Percentiles rank a stretch among this genome's conserved stretches.
These are phyloP conservation scores for Amblyteles armatorius DNA, from an alignment of 2,888 invertebrate species.

Conservation along the genomic window DNA sequence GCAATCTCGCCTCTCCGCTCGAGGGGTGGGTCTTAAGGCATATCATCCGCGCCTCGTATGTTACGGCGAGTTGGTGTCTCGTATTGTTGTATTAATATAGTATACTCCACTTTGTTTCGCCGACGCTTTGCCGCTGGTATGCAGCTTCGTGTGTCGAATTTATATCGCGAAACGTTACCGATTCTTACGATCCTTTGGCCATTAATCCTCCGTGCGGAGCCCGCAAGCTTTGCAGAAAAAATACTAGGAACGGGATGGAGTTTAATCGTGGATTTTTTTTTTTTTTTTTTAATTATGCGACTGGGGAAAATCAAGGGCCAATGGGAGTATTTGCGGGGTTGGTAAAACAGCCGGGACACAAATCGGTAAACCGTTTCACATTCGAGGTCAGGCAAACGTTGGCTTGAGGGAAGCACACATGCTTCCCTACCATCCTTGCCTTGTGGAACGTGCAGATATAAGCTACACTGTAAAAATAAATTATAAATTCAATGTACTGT, in stretches of 20 bases:
- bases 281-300: too few relatives aligned
- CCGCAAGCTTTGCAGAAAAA: not conserved
- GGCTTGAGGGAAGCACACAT: too few relatives aligned
- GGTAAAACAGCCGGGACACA: too few relatives aligned
- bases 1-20: conserved; percentile 75
- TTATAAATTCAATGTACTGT: too few relatives aligned
- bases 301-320: too few relatives aligned
- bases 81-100: conserved; percentile 59
- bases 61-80: conserved; percentile 73
- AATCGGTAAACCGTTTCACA: too few relatives aligned
- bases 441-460: too few relatives aligned
- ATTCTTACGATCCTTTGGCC: not conserved
- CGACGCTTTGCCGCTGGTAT: conserved; percentile 9
- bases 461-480: too few relatives aligned
- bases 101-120: conserved; percentile 38
- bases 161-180: not conserved
- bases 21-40: conserved; percentile 71
- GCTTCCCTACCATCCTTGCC: too few relatives aligned
- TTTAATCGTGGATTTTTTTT: too few relatives aligned
- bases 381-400: too few relatives aligned
- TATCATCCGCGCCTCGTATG: conserved; percentile 71
- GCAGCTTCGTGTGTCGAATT: not conserved
- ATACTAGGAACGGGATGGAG: not conserved
- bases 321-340: too few relatives aligned
- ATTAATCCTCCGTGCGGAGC: not conserved